A percentile compares a stretch with the other conserved stretches of the same genome.
phyloP scores from a whole-genome alignment of 2,888 invertebrate species.

The Ptilodon capucinus region DNA sequence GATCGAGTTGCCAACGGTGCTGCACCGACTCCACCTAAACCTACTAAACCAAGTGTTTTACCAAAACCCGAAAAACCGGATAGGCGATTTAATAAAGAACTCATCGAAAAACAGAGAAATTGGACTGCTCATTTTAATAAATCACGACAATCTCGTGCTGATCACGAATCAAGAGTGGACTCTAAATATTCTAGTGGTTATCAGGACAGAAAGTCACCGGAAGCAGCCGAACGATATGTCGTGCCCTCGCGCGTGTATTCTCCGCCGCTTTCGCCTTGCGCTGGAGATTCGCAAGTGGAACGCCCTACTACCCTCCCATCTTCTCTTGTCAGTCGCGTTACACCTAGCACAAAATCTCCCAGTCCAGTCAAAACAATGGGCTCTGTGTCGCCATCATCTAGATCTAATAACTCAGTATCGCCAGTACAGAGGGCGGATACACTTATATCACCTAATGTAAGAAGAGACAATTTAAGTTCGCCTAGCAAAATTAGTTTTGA shows the following conservation, averaged over 20 bases:
- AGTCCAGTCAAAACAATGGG: slow-evolving; percentile 69
- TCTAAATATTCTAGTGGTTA: slow-evolving; percentile 58
- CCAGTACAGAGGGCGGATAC: slow-evolving; percentile 54
- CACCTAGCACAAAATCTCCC: slow-evolving; percentile 65
- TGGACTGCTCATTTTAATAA: slow-evolving; percentile 96
- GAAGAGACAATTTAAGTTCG: slow-evolving; percentile 54
- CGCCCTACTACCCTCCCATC: slow-evolving; percentile 70
- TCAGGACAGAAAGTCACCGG: slow-evolving; percentile 69
- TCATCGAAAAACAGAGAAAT: slow-evolving; percentile 95
- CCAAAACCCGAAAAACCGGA: slow-evolving; percentile 93
- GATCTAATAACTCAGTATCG: slow-evolving; percentile 50
- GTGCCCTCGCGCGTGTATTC: slow-evolving; percentile 76
- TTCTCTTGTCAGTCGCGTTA: slow-evolving; percentile 62
- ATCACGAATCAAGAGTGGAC: slow-evolving; percentile 60
- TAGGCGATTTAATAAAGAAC: slow-evolving; percentile 91
- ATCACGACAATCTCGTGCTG: slow-evolving; percentile 81
- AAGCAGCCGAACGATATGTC: slow-evolving; percentile 61
- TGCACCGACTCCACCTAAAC: slow-evolving; percentile 72
- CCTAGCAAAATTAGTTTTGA: slow-evolving; percentile 46
- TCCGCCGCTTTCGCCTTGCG: slow-evolving; percentile 81
- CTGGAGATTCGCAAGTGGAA: slow-evolving; percentile 80
- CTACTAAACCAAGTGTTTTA: slow-evolving; percentile 81
- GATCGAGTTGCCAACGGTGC: slow-evolving; percentile 73
- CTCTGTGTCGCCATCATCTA: slow-evolving; percentile 55
- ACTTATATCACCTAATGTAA: slow-evolving; percentile 45